A percentile compares a stretch with the other conserved stretches of the same genome.
Evolutionary conservation across 2,888 invertebrate genomes (phyloP).

Genomic region (Sinodicranocentrus sp.): DNA sequence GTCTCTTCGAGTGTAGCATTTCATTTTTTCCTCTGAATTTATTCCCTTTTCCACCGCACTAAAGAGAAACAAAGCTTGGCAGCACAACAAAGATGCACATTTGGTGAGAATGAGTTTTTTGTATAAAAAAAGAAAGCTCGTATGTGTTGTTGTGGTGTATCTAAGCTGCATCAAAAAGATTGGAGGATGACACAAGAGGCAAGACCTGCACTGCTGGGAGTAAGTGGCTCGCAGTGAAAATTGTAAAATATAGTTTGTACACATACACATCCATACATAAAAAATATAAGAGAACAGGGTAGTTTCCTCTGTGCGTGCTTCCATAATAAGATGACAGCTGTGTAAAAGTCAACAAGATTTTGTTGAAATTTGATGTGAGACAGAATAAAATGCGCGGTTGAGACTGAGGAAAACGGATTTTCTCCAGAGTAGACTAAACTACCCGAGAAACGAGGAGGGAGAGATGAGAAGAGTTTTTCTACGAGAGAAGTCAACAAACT

Average conservation of each 20-base stretch:
- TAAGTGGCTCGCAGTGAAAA: constrained; percentile 8
- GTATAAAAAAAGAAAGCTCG: too few species aligned
- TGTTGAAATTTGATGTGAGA: constrained; percentile 42
- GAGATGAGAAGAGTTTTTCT: background rate
- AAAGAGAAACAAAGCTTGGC: constrained; percentile 15
- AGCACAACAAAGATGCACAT: constrained; percentile 1
- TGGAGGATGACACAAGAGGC: too few species aligned
- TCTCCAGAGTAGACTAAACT: background rate
- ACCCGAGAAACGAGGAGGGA: background rate
- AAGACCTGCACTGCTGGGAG: too few species aligned
- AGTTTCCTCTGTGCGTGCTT: background rate
- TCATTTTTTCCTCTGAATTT: constrained; percentile 1
- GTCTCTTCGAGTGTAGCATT: background rate
- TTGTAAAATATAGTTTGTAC: background rate
- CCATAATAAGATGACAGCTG: constrained; percentile 29
- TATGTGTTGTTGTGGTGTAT: too few species aligned
- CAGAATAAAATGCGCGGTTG: background rate
- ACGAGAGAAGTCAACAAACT: background rate
- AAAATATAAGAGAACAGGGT: background rate
- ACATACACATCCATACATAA: background rate
- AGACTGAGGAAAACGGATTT: background rate
- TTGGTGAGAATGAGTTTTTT: too few species aligned
- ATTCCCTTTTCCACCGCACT: background rate
- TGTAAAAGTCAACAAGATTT: constrained; percentile 35
- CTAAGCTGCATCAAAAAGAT: too few species aligned